Evolutionary conservation across 2,888 invertebrate species (phyloP).

Genomic region (Syrphus vitripennis): DNA sequence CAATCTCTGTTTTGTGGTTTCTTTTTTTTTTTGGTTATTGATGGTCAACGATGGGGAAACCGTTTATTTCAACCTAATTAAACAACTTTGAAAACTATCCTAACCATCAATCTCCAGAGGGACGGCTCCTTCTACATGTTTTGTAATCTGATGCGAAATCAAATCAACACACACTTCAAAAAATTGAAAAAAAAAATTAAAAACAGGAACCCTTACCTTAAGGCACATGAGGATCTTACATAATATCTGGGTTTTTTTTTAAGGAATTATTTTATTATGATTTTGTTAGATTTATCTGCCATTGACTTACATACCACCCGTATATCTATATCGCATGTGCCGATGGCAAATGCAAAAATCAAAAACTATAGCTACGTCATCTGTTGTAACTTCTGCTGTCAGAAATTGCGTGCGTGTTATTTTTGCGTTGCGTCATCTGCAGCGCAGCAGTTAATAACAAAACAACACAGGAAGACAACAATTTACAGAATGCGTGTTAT

Average conservation of each 20-base stretch:
- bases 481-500: conserved; percentile 65
- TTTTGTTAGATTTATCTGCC: conserved; percentile 41
- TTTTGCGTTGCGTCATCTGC: conserved; percentile 68
- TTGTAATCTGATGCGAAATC: conserved; percentile 65
- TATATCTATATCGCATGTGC: conserved; percentile 71
- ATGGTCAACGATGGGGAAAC: conserved; percentile 30
- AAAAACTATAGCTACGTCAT: conserved; percentile 48
- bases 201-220: neutral
- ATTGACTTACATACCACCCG: conserved; percentile 52
- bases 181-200: neutral
- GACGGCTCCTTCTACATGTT: neutral
- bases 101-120: conserved; percentile 6
- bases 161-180: conserved; percentile 49
- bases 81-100: conserved; percentile 51
- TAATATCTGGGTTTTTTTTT: conserved; percentile 35
- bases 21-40: neutral
- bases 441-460: neutral
- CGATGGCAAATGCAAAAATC: conserved; percentile 43
- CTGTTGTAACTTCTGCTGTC: conserved; percentile 41
- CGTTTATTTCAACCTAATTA: conserved; percentile 65
- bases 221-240: conserved; percentile 51
- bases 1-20: conserved; percentile 40
- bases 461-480: conserved; percentile 57
- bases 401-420: conserved; percentile 54
- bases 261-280: neutral